Percentiles rank a stretch among this genome's conserved stretches.
These are phyloP conservation scores for Ranitomeya imitator DNA, from an alignment of 2,113 vertebrate genomes.

Conservation along the genomic window DNA sequence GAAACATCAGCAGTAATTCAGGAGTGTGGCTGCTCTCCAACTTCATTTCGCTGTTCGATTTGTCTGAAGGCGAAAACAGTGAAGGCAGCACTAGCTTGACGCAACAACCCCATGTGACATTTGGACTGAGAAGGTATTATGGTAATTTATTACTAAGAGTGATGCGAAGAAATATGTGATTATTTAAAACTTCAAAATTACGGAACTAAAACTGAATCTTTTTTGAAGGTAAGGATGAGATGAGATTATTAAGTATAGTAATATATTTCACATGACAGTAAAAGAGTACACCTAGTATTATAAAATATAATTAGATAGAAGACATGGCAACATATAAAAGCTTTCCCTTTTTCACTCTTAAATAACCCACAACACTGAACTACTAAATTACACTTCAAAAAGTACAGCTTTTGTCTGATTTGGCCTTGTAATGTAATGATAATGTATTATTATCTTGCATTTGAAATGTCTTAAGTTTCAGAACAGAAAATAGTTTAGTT, in stretches of 20 bases:
- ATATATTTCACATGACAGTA: neutral
- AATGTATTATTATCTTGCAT: neutral
- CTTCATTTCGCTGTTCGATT: no score
- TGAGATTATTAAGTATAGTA: neutral
- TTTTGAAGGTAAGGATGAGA: neutral
- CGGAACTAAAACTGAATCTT: neutral
- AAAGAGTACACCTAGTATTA: neutral
- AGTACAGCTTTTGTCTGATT: neutral
- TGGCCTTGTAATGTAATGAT: neutral
- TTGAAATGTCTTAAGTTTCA: neutral
- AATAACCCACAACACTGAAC: neutral
- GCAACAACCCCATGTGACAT: no score
- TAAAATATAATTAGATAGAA: neutral
- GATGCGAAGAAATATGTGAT: no score
- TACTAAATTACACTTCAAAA: slow-evolving; percentile 2
- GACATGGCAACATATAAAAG: neutral
- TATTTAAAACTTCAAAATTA: neutral
- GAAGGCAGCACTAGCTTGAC: no score
- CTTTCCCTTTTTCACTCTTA: slow-evolving; percentile 10
- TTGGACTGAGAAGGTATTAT: no score
- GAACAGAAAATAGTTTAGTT: neutral
- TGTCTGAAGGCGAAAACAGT: no score
- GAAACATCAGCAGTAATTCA: no score
- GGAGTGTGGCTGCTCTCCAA: no score
- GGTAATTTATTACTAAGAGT: no score